Conservation (phyloP, 2,888 invertebrate genomes). For the Nephrotoma flavescens region DNA sequence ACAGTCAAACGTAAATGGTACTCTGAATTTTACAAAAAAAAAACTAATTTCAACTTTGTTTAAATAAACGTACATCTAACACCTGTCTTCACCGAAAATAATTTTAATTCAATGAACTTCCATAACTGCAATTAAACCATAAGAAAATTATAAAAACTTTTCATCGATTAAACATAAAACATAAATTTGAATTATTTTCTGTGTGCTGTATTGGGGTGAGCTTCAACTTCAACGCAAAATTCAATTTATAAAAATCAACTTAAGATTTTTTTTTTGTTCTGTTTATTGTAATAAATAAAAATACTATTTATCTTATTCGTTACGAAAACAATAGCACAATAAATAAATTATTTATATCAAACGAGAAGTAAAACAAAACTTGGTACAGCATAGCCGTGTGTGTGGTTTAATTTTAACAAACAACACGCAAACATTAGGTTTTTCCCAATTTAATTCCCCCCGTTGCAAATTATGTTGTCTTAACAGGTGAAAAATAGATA, state of each 20-base stretch:
- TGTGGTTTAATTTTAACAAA: neutral
- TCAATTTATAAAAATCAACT: neutral
- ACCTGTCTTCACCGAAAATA: neutral
- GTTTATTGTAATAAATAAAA: neutral
- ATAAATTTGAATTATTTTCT: neutral
- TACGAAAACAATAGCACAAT: neutral
- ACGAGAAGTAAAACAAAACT: neutral
- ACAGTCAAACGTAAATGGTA: no score
- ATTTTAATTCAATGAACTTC: neutral
- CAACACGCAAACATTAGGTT: neutral
- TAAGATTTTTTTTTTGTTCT: neutral
- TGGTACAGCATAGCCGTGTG: neutral
- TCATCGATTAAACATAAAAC: neutral
- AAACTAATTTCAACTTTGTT: neutral
- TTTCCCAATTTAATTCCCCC: neutral
- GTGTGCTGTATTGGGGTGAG: neutral
- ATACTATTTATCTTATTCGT: neutral
- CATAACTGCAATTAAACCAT: neutral
- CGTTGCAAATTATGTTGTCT: neutral
- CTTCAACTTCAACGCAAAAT: neutral
- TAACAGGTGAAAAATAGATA: neutral
- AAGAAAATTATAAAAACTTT: neutral
- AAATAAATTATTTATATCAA: neutral
- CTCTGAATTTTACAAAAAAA: neutral
- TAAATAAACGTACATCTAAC: neutral